Conservation (phyloP, 92 coral and sea anemone genomes). For the Zoanthus sansibaricus region DNA sequence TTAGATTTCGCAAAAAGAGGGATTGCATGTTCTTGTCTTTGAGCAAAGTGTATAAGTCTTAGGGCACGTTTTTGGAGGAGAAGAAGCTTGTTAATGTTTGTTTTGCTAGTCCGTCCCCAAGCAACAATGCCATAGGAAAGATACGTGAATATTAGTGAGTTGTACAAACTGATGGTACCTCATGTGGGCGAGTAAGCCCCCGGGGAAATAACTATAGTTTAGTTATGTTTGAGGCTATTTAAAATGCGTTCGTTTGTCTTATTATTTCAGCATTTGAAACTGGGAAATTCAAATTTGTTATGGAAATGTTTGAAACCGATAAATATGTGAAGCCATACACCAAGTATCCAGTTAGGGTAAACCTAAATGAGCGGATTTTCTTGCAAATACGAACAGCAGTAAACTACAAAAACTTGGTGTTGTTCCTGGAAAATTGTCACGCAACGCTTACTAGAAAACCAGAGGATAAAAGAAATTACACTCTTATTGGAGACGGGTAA, state of each 20-base stretch:
- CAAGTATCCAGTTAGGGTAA: constrained; percentile 17
- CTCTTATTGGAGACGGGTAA: constrained; percentile 29
- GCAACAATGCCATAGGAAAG: too few species aligned
- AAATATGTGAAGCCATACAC: constrained; percentile 15
- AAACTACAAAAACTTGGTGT: constrained; percentile 14
- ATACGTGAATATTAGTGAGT: too few species aligned
- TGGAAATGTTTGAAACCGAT: constrained; percentile 24
- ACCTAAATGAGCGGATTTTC: constrained; percentile 18
- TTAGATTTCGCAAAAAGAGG: too few species aligned
- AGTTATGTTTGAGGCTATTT: too few species aligned
- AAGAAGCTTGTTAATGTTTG: too few species aligned
- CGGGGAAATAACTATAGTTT: too few species aligned
- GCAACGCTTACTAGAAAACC: constrained; percentile 33
- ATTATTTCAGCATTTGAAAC: background rate
- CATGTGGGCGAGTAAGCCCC: too few species aligned
- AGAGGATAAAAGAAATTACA: constrained; percentile 2
- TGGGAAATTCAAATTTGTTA: constrained; percentile 20
- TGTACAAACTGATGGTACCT: too few species aligned
- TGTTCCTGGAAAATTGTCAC: constrained; percentile 36
- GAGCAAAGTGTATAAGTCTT: too few species aligned
- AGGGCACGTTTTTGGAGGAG: too few species aligned
- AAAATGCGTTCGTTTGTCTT: background rate
- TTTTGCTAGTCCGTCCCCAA: too few species aligned
- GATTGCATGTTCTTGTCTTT: too few species aligned
- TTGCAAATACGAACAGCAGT: background rate